phyloP scores from a whole-genome alignment of 1,140 invertebrate genomes.

The Hypothenemus hampei region DNA sequence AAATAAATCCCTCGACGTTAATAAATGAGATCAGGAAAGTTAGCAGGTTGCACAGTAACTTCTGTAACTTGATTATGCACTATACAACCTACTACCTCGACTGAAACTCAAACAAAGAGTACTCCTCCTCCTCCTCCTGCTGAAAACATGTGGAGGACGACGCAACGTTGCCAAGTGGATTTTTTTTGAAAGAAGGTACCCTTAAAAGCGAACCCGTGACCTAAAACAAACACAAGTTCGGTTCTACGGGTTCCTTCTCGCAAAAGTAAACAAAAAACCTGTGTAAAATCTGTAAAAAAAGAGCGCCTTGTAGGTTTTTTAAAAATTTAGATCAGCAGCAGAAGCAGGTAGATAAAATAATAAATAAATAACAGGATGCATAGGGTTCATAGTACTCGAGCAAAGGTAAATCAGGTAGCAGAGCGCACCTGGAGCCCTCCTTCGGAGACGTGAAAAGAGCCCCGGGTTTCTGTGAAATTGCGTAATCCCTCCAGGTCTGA shows the following conservation, averaged over 20 bases:
- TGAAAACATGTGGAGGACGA: background rate
- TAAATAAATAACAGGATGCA: background rate
- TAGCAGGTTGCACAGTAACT: slow-evolving; percentile 72
- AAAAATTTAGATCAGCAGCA: slow-evolving; percentile 7
- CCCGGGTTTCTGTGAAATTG: slow-evolving; percentile 17
- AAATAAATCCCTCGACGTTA: too few relatives aligned
- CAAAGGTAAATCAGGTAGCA: slow-evolving; percentile 16
- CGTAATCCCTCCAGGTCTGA: slow-evolving; percentile 14
- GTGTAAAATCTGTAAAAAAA: too few relatives aligned
- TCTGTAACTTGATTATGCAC: slow-evolving; percentile 60
- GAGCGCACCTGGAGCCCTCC: slow-evolving; percentile 12
- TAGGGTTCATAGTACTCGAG: slow-evolving; percentile 8
- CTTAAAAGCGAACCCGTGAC: slow-evolving; percentile 45
- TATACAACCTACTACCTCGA: slow-evolving; percentile 77
- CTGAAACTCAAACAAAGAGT: slow-evolving; percentile 43
- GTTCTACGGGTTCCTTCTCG: slow-evolving; percentile 45
- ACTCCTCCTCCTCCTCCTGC: background rate
- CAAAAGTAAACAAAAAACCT: too few relatives aligned
- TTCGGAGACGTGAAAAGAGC: slow-evolving; percentile 1
- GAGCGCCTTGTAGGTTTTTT: too few relatives aligned
- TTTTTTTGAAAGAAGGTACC: slow-evolving; percentile 37
- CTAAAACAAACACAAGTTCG: slow-evolving; percentile 44
- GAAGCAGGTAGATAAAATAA: background rate
- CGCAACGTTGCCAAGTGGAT: background rate
- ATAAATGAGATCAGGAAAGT: slow-evolving; percentile 57